Conservation (phyloP, 1,140 invertebrate genomes). For the Leptinotarsa defecta region DNA sequence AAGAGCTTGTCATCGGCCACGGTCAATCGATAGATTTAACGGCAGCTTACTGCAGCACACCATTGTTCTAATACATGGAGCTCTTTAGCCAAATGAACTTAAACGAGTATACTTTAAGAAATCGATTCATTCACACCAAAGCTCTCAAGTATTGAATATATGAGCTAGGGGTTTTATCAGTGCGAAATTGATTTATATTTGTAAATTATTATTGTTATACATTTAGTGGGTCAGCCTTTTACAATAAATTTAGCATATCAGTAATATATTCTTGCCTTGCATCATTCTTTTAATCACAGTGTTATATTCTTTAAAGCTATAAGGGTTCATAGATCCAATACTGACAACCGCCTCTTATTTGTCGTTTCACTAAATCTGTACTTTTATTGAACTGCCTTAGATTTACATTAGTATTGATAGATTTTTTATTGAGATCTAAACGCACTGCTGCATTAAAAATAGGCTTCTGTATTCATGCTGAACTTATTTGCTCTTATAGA, state of each 20-base stretch:
- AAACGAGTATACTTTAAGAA: slow-evolving; percentile 22
- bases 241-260: no score
- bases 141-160: slow-evolving; percentile 23
- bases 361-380: slow-evolving; percentile 22
- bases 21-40: neutral
- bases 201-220: slow-evolving; percentile 34
- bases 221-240: neutral
- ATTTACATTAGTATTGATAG: slow-evolving; percentile 25
- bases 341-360: neutral
- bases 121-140: slow-evolving; percentile 26
- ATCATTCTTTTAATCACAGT: no score
- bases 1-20: neutral
- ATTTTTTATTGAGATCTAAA: neutral
- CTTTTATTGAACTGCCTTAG: slow-evolving; percentile 11
- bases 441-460: slow-evolving; percentile 15
- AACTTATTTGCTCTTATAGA: slow-evolving; percentile 43
- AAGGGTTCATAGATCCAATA: neutral
- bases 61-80: slow-evolving; percentile 13
- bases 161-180: slow-evolving; percentile 20
- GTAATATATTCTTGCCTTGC: no score
- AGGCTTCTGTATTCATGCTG: slow-evolving; percentile 14
- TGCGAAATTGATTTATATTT: slow-evolving; percentile 37
- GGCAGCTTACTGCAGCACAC: slow-evolving; percentile 15
- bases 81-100: slow-evolving; percentile 30
- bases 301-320: neutral